These are phyloP conservation scores for Wasmannia auropunctata DNA, from an alignment of 1,140 invertebrate species.

Conservation along the genomic window DNA sequence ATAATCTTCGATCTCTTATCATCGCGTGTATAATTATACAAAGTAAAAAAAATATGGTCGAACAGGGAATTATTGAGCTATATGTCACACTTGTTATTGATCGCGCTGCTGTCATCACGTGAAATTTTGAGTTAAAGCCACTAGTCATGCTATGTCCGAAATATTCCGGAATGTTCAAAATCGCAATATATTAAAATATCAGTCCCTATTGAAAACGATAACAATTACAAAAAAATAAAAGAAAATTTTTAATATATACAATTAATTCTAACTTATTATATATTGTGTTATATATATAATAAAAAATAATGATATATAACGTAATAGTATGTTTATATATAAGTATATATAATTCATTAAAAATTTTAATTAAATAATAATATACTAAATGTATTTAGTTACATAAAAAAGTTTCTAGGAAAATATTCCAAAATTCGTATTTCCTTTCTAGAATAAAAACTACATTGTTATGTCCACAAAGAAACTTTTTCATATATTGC, in stretches of 20 bases:
- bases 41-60: neutral
- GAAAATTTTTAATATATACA: neutral
- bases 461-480: too few species aligned
- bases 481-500: too few species aligned
- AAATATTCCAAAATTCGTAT: neutral
- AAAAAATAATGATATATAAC: neutral
- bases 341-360: too few species aligned
- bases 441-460: too few species aligned
- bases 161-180: too few species aligned
- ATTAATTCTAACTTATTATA: too few species aligned
- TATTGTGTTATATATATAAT: too few species aligned
- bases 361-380: neutral
- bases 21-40: neutral
- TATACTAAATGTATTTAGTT: neutral
- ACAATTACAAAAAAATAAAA: neutral
- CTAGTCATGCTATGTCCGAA: neutral
- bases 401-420: neutral
- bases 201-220: too few species aligned
- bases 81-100: neutral
- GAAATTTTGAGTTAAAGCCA: neutral
- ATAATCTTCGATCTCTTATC: neutral
- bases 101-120: neutral
- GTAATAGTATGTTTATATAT: too few species aligned
- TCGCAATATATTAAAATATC: too few species aligned
- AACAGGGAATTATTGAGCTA: neutral